Conservation (phyloP, 2,888 invertebrate genomes). For the Chrysodeixis includens region DNA sequence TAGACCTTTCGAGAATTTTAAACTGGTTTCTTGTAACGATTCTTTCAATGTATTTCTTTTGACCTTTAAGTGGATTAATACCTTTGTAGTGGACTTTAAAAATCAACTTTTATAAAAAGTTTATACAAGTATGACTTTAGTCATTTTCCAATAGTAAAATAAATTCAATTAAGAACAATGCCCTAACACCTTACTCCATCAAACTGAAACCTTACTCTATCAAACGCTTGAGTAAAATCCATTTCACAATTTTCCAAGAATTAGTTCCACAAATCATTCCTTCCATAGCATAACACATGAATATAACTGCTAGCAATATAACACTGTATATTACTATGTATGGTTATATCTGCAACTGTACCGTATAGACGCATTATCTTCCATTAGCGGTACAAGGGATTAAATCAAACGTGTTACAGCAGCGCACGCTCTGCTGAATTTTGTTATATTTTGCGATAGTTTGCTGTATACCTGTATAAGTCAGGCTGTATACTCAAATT, state of each 20-base stretch:
- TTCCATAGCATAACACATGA: background rate
- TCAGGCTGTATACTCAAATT: slow-evolving; percentile 9
- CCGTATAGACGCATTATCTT: slow-evolving; percentile 72
- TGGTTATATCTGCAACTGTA: slow-evolving; percentile 28
- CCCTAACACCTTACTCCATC: too few species aligned
- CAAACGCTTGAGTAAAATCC: background rate
- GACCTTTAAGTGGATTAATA: background rate
- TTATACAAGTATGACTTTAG: background rate
- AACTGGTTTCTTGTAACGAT: slow-evolving; percentile 33
- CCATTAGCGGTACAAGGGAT: slow-evolving; percentile 84
- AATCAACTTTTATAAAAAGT: background rate
- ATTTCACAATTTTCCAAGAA: background rate
- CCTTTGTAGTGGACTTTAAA: background rate
- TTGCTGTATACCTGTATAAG: background rate
- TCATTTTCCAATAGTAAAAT: background rate
- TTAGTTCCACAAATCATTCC: background rate
- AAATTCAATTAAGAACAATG: too few species aligned
- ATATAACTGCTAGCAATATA: background rate
- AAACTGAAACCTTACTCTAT: background rate
- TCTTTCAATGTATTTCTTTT: slow-evolving; percentile 12
- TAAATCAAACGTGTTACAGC: slow-evolving; percentile 69
- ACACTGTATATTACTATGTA: background rate
- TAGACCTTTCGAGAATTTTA: slow-evolving; percentile 44
- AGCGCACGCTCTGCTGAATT: slow-evolving; percentile 36
- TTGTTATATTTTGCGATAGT: slow-evolving; percentile 44